A percentile compares a stretch with the other conserved stretches of the same genome.
These are phyloP conservation scores for Dendrolimus pini DNA, from an alignment of 2,888 invertebrate species.

Conservation along the genomic window DNA sequence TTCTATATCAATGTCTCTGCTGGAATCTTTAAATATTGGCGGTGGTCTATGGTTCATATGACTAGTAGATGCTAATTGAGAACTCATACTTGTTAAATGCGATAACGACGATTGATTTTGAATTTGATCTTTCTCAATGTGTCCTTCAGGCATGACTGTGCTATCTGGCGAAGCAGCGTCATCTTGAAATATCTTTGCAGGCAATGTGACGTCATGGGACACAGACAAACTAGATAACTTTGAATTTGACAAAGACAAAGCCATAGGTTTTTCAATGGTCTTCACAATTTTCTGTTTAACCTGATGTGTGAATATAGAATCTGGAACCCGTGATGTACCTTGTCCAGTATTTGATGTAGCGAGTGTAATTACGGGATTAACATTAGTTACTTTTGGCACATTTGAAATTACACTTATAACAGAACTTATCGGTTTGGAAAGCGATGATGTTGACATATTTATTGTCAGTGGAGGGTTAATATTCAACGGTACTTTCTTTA, in stretches of 20 bases:
- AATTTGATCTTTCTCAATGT: slow-evolving; percentile 30
- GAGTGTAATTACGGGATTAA: slow-evolving; percentile 57
- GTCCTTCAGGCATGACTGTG: slow-evolving; percentile 44
- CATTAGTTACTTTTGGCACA: slow-evolving; percentile 48
- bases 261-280: slow-evolving; percentile 69
- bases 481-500: slow-evolving; percentile 55
- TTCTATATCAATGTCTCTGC: slow-evolving; percentile 67
- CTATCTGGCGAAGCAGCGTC: slow-evolving; percentile 79
- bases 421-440: slow-evolving; percentile 60
- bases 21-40: slow-evolving; percentile 35
- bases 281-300: slow-evolving; percentile 71
- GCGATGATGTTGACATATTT: slow-evolving; percentile 49
- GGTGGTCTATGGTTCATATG: slow-evolving; percentile 37
- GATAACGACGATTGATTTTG: slow-evolving; percentile 27
- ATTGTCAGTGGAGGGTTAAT: slow-evolving; percentile 50
- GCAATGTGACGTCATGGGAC: slow-evolving; percentile 76
- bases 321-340: slow-evolving; percentile 51
- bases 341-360: slow-evolving; percentile 46
- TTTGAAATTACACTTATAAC: slow-evolving; percentile 69
- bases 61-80: slow-evolving; percentile 19
- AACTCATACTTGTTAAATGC: slow-evolving; percentile 29
- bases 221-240: slow-evolving; percentile 76
- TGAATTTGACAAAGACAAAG: slow-evolving; percentile 65
- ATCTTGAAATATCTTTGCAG: slow-evolving; percentile 82
- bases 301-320: slow-evolving; percentile 64